Conservation (phyloP, 2,888 invertebrate species). For the Petrolisthes manimaculis region DNA sequence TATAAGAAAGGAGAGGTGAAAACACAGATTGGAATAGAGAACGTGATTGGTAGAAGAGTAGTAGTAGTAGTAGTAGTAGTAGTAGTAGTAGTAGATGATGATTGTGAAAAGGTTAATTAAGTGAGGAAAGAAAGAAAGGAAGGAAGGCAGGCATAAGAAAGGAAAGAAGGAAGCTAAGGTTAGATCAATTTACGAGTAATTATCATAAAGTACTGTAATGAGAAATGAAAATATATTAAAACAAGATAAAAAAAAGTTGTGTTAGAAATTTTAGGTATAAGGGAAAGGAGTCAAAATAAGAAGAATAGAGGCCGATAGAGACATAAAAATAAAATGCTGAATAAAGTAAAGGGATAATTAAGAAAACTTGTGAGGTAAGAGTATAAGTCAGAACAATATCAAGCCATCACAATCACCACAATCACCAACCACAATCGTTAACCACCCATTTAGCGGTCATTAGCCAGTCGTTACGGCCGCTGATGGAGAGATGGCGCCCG, state of each 20-base stretch:
- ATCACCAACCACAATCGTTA: conserved; percentile 41
- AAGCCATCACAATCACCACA: background rate
- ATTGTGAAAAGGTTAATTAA: background rate
- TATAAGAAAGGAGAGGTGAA: background rate
- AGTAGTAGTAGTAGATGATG: conserved; percentile 16
- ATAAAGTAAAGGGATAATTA: background rate
- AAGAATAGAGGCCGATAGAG: background rate
- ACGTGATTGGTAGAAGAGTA: background rate
- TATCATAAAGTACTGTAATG: too few species aligned
- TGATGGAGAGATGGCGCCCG: background rate
- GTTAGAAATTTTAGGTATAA: too few species aligned
- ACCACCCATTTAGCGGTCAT: conserved; percentile 51
- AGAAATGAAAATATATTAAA: too few species aligned
- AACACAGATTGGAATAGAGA: background rate
- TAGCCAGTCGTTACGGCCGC: conserved; percentile 45
- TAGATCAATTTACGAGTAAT: too few species aligned
- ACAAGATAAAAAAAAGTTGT: too few species aligned
- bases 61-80: conserved; percentile 7
- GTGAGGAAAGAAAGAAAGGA: background rate
- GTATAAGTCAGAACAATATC: background rate
- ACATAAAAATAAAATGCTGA: background rate
- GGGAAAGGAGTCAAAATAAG: background rate
- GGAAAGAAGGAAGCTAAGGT: background rate
- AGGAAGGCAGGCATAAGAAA: background rate
- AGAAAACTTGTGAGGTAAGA: background rate